phyloP scores from a whole-genome alignment of 2,113 vertebrate genomes.

The Corythornis vintsioides region DNA sequence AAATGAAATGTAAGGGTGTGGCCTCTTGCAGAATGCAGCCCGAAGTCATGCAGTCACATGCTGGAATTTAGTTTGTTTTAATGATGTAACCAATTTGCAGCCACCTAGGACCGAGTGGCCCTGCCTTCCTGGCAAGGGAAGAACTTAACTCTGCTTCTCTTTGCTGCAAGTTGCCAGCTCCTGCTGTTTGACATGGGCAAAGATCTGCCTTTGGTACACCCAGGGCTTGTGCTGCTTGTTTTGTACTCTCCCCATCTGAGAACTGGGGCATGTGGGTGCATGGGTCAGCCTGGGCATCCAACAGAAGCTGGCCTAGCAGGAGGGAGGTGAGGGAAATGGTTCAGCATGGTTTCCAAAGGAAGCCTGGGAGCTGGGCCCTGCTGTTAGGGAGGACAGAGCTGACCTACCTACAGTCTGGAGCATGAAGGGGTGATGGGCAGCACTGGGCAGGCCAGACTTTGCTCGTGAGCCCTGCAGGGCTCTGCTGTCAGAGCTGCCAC shows the following conservation, averaged over 20 bases:
- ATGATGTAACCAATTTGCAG: neutral
- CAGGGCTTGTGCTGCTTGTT: neutral
- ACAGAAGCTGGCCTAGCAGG: neutral
- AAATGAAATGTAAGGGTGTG: neutral
- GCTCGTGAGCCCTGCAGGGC: neutral
- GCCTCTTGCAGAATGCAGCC: neutral
- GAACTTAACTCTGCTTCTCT: too few species aligned
- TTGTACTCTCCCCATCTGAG: too few species aligned
- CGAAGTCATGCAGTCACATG: neutral
- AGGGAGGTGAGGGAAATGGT: neutral
- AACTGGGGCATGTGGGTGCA: rapidly evolving
- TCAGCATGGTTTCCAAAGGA: rapidly evolving
- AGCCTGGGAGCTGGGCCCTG: neutral
- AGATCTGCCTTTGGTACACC: neutral
- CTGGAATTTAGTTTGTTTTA: neutral
- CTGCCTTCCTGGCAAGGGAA: neutral
- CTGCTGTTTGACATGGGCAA: neutral
- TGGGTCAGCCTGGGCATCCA: neutral
- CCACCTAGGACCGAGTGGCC: neutral
- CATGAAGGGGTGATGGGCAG: neutral
- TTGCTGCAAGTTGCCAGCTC: neutral
- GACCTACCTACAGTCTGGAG: neutral
- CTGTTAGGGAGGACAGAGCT: neutral
- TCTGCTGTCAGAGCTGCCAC: neutral
- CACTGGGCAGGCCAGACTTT: neutral